These are phyloP conservation scores for Cynocephalus volans DNA, from an alignment of 2,113 vertebrate genomes.

Conservation along the genomic window DNA sequence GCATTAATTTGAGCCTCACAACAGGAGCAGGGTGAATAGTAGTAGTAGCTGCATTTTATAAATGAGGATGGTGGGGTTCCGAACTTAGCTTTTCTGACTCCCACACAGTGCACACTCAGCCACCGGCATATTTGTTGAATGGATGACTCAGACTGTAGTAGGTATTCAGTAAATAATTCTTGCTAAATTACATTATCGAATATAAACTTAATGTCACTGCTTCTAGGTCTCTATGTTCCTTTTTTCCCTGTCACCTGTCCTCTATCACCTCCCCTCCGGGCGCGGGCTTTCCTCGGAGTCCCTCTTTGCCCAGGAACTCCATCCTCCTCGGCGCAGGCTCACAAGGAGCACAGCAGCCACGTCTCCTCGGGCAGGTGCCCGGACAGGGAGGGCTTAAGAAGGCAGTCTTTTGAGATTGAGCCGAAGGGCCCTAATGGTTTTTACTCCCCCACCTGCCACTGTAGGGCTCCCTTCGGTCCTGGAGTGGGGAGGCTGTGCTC, in stretches of 20 bases:
- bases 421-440: neutral
- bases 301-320: neutral
- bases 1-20: neutral
- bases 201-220: neutral
- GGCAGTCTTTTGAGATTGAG: neutral
- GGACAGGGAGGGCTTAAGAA: neutral
- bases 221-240: neutral
- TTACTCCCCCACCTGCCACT: neutral
- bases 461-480: neutral
- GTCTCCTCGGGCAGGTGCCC: neutral
- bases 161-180: neutral
- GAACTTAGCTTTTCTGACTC: neutral
- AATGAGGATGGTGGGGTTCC: neutral
- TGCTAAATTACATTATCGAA: neutral
- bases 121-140: neutral
- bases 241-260: neutral
- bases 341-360: neutral
- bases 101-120: fast-evolving
- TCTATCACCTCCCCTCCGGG: neutral
- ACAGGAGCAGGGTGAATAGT: neutral
- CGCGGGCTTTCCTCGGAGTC: neutral
- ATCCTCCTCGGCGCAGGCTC: neutral
- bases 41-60: neutral
- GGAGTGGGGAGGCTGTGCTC: neutral
- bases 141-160: neutral